These are phyloP conservation scores for Microtus pennsylvanicus DNA, from an alignment of 2,113 vertebrate genomes.

Conservation along the genomic window DNA sequence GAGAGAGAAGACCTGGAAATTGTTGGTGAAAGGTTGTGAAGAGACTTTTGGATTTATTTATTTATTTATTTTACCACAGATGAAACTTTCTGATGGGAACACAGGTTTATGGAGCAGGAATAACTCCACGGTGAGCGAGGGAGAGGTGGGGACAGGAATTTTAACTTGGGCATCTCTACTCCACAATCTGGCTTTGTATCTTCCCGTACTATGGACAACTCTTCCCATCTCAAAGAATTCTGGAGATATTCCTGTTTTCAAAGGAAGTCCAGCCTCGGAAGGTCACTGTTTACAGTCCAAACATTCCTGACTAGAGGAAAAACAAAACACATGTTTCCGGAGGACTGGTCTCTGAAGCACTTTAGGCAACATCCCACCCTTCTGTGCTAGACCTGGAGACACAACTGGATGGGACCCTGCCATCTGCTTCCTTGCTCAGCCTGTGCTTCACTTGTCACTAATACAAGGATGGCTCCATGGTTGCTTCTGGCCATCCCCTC, in stretches of 20 bases:
- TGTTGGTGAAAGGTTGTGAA: neutral
- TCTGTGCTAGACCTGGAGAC: neutral
- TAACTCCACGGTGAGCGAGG: neutral
- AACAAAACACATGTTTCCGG: neutral
- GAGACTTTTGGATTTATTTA: neutral
- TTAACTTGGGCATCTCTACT: neutral
- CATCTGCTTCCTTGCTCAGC: accelerated
- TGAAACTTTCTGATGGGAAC: neutral
- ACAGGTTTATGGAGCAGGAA: neutral
- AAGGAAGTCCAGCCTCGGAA: slow-evolving; percentile 15
- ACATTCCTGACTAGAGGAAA: neutral
- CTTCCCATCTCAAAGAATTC: neutral
- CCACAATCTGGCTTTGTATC: neutral
- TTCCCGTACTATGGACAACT: neutral
- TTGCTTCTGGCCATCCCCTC: neutral
- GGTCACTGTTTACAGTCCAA: neutral
- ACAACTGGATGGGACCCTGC: neutral
- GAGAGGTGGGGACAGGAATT: neutral
- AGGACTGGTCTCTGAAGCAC: neutral
- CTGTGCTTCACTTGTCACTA: neutral
- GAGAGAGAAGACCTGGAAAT: neutral
- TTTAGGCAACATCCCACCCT: neutral
- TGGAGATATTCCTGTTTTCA: neutral
- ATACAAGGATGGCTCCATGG: neutral
- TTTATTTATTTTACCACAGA: neutral